Conservation (phyloP, 2,888 invertebrate genomes). For the Dinocampus coccinellae region DNA sequence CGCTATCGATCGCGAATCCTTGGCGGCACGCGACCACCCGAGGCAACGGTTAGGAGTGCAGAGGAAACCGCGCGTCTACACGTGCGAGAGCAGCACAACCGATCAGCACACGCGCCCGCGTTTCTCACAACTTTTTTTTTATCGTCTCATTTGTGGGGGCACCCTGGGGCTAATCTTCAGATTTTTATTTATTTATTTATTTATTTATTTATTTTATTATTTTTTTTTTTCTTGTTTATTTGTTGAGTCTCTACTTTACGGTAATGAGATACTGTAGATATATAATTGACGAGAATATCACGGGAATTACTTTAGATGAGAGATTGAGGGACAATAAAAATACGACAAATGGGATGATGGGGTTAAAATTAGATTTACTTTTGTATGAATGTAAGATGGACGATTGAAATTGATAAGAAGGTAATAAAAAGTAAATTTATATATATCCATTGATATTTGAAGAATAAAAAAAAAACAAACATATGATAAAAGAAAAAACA, state of each 20-base stretch:
- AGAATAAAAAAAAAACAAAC: no score
- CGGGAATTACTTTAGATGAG: background rate
- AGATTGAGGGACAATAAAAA: background rate
- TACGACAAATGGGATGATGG: background rate
- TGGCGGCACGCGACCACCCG: constrained; percentile 49
- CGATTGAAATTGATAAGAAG: background rate
- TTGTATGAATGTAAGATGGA: background rate
- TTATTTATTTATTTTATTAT: no score
- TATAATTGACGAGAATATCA: background rate
- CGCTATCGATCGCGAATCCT: constrained; percentile 48
- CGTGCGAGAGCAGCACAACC: constrained; percentile 21
- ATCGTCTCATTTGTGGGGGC: background rate
- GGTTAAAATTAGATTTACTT: background rate
- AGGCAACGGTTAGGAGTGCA: constrained; percentile 39
- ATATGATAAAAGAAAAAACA: no score
- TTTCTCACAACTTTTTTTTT: constrained; percentile 4
- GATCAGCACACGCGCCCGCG: constrained; percentile 24
- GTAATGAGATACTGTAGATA: background rate
- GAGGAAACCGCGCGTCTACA: constrained; percentile 25
- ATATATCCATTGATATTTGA: no score
- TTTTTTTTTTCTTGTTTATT: background rate
- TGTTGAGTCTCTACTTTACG: background rate
- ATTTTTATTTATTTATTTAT: no score
- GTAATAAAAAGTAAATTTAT: background rate
- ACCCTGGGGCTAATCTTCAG: background rate